phyloP scores from a whole-genome alignment of 2,888 invertebrate species.

The Cephus runcator region DNA sequence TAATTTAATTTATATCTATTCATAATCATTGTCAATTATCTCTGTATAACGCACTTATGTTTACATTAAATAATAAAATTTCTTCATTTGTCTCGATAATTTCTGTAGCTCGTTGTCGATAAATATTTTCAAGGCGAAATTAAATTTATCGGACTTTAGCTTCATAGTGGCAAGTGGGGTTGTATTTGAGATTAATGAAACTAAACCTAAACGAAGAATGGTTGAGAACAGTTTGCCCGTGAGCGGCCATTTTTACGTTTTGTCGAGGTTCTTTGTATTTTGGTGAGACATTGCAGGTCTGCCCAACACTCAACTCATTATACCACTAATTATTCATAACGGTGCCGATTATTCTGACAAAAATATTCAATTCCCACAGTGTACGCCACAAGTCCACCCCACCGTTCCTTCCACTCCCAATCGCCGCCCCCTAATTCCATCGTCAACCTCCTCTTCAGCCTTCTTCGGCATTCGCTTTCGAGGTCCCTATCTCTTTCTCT shows the following conservation, averaged over 20 bases:
- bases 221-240: slow-evolving; percentile 58
- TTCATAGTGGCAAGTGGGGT: background rate
- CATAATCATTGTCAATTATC: background rate
- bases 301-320: slow-evolving; percentile 65
- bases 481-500: background rate
- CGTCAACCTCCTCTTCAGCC: background rate
- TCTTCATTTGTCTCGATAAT: background rate
- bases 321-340: slow-evolving; percentile 65
- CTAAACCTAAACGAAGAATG: slow-evolving; percentile 13
- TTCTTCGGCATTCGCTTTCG: background rate
- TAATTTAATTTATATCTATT: background rate
- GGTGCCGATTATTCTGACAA: slow-evolving; percentile 50
- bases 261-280: slow-evolving; percentile 51
- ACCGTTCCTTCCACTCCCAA: slow-evolving; percentile 12
- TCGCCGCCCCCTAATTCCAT: background rate
- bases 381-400: slow-evolving; percentile 11
- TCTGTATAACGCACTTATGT: no score
- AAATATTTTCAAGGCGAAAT: background rate
- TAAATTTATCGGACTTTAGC: background rate
- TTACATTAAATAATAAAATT: background rate
- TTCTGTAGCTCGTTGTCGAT: background rate
- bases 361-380: slow-evolving; percentile 54
- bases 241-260: slow-evolving; percentile 58
- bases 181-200: background rate
- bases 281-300: slow-evolving; percentile 62